Base-by-base conservation (phyloP, 2,113 vertebrate species). In the Chitala chitala region DNA sequence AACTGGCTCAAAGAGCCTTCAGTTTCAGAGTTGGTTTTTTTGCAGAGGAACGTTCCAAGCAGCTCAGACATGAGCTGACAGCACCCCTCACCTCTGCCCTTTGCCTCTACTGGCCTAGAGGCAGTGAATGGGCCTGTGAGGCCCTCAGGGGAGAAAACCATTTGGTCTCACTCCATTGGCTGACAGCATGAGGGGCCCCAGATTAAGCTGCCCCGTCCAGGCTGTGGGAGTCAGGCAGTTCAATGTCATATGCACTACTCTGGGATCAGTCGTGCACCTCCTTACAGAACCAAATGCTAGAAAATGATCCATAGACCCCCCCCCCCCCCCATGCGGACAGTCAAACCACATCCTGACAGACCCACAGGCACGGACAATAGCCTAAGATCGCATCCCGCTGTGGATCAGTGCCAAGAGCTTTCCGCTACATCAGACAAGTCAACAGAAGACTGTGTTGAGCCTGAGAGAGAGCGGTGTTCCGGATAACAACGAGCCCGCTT, bases 81-180 rank as follows among this genome's bases (percentile, higher is more conserved):
- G 76, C 77, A 68, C 20, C 20, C 78, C 65, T 83, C 79, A 85
- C 81, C 79, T 78, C 56, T 83, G 80, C 83, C 81, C 79, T 83
- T 78, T 78, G 75, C 83, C 75, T 74, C 73, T 73, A 78, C 78
- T 69, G 75, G 79, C 80, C 79, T 72, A 79, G 44, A 73, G 51
- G 48, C 12, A 73, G 69, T 77, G 42, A 72, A 72, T 33, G 75
- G 74, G 70, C 69, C 79, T 59, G 76, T 79, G 42, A 74, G 75
- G 50, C 77, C 71, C 40, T 73, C 76, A 68, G 77, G 74, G 65
- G 70, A 59, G 50, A 42, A 69, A 50, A 7, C 50, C 3, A 65
- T 77, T 87, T 84, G 77, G 82, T 75, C 61, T 74, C 76, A 76
- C 81, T 75, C 8, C 26, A 65, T 46, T 83, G 76, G 46, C 73